Percentiles rank a stretch among this genome's conserved stretches.
Conservation (phyloP, 2,113 vertebrate species). For the Crypturellus undulatus region DNA sequence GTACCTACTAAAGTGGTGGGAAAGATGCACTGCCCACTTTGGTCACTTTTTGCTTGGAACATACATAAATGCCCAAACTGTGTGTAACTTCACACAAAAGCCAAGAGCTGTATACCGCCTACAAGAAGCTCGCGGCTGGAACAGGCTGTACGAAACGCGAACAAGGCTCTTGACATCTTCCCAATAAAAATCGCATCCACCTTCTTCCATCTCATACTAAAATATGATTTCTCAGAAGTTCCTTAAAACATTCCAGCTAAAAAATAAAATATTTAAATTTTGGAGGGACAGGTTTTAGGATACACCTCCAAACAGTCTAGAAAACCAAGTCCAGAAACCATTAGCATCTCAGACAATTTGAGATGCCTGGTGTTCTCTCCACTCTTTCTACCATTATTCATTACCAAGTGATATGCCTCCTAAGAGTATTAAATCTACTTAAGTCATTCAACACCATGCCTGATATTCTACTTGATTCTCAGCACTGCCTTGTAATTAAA, state of each 20-base stretch:
- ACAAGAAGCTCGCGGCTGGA: not conserved
- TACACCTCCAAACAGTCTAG: not conserved
- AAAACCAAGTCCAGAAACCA: too few relatives aligned
- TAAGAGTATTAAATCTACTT: not conserved
- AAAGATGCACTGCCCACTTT: not conserved
- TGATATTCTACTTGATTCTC: not conserved
- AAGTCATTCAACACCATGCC: not conserved
- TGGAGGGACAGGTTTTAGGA: not conserved
- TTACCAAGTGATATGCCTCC: not conserved
- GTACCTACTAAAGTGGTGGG: not conserved
- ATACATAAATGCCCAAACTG: not conserved
- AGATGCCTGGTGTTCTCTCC: not conserved
- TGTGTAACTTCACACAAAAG: not conserved
- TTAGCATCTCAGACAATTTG: not conserved
- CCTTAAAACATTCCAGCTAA: not conserved
- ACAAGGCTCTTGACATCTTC: not conserved
- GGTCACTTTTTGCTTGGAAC: not conserved
- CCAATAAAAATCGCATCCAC: not conserved
- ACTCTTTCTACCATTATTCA: not conserved
- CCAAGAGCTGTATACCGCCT: not conserved
- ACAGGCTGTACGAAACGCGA: not conserved
- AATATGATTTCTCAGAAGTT: not conserved
- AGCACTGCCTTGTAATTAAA: not conserved
- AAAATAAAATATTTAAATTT: not conserved
- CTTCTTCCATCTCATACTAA: not conserved